Evolutionary conservation across 2,888 invertebrate species (phyloP).

Genomic region (Macrosoma leucophasiata): DNA sequence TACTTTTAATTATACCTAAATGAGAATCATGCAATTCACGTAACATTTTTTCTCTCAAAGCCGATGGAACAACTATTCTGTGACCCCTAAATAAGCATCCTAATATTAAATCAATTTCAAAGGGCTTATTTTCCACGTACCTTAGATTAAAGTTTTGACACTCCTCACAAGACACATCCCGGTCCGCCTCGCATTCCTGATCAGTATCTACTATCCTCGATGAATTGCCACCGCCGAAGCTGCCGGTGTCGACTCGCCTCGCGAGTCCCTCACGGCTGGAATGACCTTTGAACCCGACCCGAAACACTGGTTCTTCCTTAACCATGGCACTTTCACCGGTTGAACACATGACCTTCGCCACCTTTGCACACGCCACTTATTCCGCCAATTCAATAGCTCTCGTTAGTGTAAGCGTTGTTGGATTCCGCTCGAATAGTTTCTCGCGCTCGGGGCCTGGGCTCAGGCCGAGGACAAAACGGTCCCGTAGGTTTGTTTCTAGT

Average conservation of each 20-base stretch:
- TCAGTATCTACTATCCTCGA: no score
- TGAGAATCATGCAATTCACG: constrained; percentile 14
- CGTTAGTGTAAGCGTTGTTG: constrained; percentile 14
- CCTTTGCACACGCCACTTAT: constrained; percentile 12
- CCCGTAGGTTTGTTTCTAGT: constrained; percentile 17
- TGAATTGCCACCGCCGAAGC: no score
- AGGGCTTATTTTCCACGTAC: constrained; percentile 19
- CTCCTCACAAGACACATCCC: constrained; percentile 14
- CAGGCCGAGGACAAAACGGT: constrained; percentile 24
- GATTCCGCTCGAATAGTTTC: constrained; percentile 14
- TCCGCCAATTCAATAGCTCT: constrained; percentile 20
- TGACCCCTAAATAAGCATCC: constrained; percentile 20
- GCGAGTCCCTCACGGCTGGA: constrained; percentile 1
- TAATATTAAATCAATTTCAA: constrained; percentile 12
- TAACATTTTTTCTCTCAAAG: constrained; percentile 10
- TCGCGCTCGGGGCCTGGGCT: constrained; percentile 19
- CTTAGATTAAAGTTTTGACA: constrained; percentile 23
- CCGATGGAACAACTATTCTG: constrained; percentile 13
- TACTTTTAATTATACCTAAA: constrained; percentile 20
- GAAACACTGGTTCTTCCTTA: constrained; percentile 7
- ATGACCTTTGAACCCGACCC: constrained; percentile 5
- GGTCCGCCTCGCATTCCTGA: not conserved
- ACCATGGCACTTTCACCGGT: constrained; percentile 3
- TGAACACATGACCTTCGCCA: constrained; percentile 2
- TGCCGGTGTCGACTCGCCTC: no score